Conservation (phyloP, 2,797 vertebrate genomes). For the Peromyscus nudipes region DNA sequence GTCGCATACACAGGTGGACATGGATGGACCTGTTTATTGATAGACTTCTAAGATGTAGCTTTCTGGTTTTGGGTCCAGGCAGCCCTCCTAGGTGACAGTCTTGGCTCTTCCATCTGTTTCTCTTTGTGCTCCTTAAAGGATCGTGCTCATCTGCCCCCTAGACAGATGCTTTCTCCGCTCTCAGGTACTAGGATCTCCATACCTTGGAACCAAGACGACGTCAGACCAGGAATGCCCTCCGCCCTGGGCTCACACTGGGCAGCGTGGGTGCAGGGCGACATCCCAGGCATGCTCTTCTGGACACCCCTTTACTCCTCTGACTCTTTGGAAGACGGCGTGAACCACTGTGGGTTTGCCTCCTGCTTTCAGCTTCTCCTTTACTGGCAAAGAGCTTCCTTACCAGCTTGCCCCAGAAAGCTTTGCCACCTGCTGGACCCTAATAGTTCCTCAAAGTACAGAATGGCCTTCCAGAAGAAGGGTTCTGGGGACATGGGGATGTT, state of each 20-base stretch:
- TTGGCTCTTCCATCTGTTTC: not conserved
- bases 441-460: not conserved
- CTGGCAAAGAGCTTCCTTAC: not conserved
- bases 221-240: not conserved
- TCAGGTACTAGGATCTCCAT: not conserved
- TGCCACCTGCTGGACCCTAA: not conserved
- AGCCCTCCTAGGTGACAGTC: not conserved
- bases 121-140: not conserved
- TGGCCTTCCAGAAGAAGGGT: not conserved
- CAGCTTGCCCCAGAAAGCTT: not conserved
- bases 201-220: not conserved
- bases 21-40: rapidly evolving
- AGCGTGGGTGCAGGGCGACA: rapidly evolving
- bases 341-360: not conserved
- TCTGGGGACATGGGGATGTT: rapidly evolving
- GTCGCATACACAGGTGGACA: rapidly evolving
- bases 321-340: not conserved
- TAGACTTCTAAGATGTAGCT: rapidly evolving
- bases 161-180: not conserved
- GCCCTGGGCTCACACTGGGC: rapidly evolving
- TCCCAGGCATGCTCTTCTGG: rapidly evolving
- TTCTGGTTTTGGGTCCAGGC: not conserved
- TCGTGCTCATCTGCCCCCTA: rapidly evolving
- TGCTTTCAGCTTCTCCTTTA: not conserved
- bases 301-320: not conserved